These are phyloP conservation scores for Percopsis transmontana DNA, from an alignment of 2,113 vertebrate species.

Conservation along the genomic window DNA sequence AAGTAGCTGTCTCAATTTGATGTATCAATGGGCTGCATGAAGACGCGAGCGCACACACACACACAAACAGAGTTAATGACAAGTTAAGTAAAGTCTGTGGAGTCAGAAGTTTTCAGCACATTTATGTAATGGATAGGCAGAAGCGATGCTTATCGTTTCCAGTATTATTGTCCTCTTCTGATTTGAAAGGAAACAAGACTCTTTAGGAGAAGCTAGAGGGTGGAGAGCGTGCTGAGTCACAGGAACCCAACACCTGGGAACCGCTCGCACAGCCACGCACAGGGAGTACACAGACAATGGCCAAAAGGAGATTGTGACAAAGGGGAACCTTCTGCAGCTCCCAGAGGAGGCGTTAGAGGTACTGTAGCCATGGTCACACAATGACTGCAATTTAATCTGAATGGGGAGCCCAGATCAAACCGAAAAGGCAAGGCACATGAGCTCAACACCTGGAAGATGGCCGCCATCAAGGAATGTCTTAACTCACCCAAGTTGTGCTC, in stretches of 20 bases:
- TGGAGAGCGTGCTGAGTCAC: constrained; percentile 77
- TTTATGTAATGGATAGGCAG: constrained; percentile 68
- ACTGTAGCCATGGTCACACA: constrained; percentile 71
- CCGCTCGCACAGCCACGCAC: constrained; percentile 67
- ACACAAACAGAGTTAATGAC: constrained; percentile 26
- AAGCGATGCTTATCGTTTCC: constrained; percentile 65
- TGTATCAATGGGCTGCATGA: background rate
- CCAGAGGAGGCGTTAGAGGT: constrained; percentile 66
- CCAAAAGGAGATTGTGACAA: constrained; percentile 72
- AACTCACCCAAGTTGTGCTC: constrained; percentile 74
- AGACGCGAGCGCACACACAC: background rate
- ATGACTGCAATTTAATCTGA: constrained; percentile 69
- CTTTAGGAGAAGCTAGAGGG: constrained; percentile 59
- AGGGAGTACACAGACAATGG: constrained; percentile 78
- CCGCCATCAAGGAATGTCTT: constrained; percentile 27
- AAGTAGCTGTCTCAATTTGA: background rate
- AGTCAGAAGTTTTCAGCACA: constrained; percentile 64
- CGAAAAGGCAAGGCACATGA: constrained; percentile 48
- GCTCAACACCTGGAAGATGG: constrained; percentile 57
- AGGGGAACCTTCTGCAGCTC: constrained; percentile 68
- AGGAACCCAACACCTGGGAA: constrained; percentile 84
- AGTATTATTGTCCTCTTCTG: constrained; percentile 62
- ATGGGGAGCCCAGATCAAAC: constrained; percentile 61
- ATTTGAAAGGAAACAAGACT: constrained; percentile 67
- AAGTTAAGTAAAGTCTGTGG: constrained; percentile 39